A percentile compares a stretch with the other conserved stretches of the same genome.
These are phyloP conservation scores for Parazoanthus atlanticus DNA, from an alignment of 92 coral and sea anemone species.

Conservation along the genomic window DNA sequence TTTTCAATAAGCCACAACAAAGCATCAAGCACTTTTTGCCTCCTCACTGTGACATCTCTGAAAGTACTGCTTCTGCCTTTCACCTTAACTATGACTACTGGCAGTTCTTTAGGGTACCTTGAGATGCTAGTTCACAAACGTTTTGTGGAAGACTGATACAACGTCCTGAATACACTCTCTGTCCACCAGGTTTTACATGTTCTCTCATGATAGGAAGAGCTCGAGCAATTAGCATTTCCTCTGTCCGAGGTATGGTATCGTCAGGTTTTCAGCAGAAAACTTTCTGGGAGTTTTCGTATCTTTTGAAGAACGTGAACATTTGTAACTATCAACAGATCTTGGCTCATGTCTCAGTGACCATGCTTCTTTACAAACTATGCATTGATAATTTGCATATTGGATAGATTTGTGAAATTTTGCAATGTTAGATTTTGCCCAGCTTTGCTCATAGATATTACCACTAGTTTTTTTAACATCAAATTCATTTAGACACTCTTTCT, in stretches of 20 bases:
- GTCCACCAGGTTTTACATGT: conserved; percentile 56
- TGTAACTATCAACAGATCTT: conserved; percentile 38
- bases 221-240: not conserved
- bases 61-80: conserved; percentile 38
- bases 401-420: conserved; percentile 45
- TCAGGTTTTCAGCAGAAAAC: conserved; percentile 49
- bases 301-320: conserved; percentile 24
- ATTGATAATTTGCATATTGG: conserved; percentile 25
- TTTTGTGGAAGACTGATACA: conserved; percentile 48
- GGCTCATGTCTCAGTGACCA: conserved; percentile 53
- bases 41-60: conserved; percentile 53
- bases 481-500: not conserved
- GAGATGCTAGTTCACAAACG: conserved; percentile 58
- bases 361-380: conserved; percentile 54
- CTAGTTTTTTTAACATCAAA: not conserved
- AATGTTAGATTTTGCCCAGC: conserved; percentile 55
- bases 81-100: conserved; percentile 44
- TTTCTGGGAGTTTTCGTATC: conserved; percentile 32
- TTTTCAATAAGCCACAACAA: conserved; percentile 55
- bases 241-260: conserved; percentile 43
- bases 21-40: conserved; percentile 60
- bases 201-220: conserved; percentile 58
- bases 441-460: conserved; percentile 34
- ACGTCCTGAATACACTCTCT: conserved; percentile 30
- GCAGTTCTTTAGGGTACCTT: conserved; percentile 57